Evolutionary conservation across 2,888 invertebrate genomes (phyloP).

Genomic region (Idaea aversata): DNA sequence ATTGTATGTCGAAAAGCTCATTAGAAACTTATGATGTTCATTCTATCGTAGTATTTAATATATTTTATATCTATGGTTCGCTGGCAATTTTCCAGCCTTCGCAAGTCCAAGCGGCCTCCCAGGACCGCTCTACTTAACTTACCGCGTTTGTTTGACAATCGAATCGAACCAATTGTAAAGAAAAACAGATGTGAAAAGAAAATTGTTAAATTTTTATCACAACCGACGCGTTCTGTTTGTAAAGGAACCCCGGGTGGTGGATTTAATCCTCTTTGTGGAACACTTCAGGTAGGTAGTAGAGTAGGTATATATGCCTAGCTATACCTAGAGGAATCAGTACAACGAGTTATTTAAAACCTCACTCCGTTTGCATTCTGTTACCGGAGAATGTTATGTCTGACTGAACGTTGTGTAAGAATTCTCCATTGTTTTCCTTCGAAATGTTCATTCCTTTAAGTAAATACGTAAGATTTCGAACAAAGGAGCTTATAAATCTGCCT

Average conservation of each 20-base stretch:
- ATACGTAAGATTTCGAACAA: too few species aligned
- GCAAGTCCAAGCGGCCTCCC: slow-evolving; percentile 8
- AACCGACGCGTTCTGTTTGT: not conserved
- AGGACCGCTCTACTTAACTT: slow-evolving; percentile 19
- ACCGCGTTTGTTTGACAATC: slow-evolving; percentile 22
- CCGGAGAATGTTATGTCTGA: not conserved
- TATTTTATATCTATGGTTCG: not conserved
- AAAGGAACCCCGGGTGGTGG: not conserved
- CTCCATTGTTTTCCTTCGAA: not conserved
- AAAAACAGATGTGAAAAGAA: slow-evolving; percentile 23
- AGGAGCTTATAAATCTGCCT: too few species aligned
- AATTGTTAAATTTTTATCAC: slow-evolving; percentile 16
- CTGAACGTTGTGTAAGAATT: not conserved
- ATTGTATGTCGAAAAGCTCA: too few species aligned
- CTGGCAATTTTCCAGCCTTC: slow-evolving; percentile 11
- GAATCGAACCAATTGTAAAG: slow-evolving; percentile 27
- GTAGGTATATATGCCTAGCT: too few species aligned
- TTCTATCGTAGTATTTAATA: not conserved
- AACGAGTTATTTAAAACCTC: not conserved
- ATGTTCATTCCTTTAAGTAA: not conserved
- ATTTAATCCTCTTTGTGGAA: slow-evolving; percentile 14
- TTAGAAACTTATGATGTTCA: too few species aligned
- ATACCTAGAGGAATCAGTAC: not conserved
- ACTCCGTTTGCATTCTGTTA: not conserved
- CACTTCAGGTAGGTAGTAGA: slow-evolving; percentile 1